phyloP scores from a whole-genome alignment of 2,888 invertebrate species.

The Atrina japonica region DNA sequence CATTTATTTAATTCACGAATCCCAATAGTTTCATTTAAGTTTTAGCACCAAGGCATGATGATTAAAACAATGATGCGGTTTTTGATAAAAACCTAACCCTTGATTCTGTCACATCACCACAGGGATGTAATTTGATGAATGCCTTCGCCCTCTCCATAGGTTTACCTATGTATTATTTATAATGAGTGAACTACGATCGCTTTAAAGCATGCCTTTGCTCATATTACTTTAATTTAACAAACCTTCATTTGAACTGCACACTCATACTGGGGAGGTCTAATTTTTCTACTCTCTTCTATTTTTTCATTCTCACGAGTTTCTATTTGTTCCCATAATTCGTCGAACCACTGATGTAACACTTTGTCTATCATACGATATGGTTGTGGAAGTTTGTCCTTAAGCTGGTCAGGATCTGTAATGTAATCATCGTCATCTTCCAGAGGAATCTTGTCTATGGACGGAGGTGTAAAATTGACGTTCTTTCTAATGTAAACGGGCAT shows the following conservation, averaged over 20 bases:
- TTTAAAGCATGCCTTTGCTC: no score
- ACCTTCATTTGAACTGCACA: conserved; percentile 62
- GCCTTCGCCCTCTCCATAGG: no score
- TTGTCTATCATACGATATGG: conserved; percentile 79
- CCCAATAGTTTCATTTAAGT: no score
- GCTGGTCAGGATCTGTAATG: conserved; percentile 75
- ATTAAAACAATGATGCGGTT: no score
- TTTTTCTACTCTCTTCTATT: conserved; percentile 64
- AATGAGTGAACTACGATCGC: no score
- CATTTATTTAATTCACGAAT: no score
- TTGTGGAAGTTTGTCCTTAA: conserved; percentile 75
- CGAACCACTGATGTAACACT: conserved; percentile 68
- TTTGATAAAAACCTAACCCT: no score
- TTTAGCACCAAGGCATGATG: no score
- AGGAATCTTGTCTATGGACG: conserved; percentile 69
- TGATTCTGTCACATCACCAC: no score
- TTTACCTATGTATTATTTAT: no score
- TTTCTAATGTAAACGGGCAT: conserved; percentile 76
- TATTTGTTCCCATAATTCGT: conserved; percentile 74
- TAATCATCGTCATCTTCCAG: conserved; percentile 75
- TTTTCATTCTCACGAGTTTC: conserved; percentile 65
- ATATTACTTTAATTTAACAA: no score
- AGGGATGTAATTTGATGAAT: no score
- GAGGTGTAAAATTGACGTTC: conserved; percentile 72
- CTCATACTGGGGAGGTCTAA: conserved; percentile 71